Evolutionary conservation across 2,888 invertebrate species (phyloP), one percentile per base, ranked within the genome.

Genomic region (Hedya salicella): DNA sequence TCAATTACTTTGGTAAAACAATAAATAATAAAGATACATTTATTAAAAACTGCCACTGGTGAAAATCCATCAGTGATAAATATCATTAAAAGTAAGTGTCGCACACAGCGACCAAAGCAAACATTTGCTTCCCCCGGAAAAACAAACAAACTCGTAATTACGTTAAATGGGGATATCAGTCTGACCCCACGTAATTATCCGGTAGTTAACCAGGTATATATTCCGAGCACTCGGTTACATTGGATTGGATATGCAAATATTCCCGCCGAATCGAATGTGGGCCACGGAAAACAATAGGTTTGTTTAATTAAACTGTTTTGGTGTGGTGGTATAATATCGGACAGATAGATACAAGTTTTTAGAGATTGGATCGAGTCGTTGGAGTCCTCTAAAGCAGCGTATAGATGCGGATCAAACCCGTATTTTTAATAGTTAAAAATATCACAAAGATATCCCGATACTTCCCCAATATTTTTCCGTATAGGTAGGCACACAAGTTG

Each of bases 181-280:
- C 5, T 36, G 36, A 9, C 13, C 36, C 11, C 36, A 9, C 36
- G 36, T 36, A 36, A 36, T 49, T 49, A 39, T 39, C 19, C 5
- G 57, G 9, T 9, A 8, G 57, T 19, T 48, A 48, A 39, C 59
- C 17, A 25, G 36, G 5, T 25, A 39, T 48, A 36, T 60, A 49
- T 60, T 49, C 36, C 16, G 39, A 39, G 11, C 36, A 13, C 16
- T 48, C 17, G n/a, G 8, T 44, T 21, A 19, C 21, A 39, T 6
- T 48, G 16, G 0, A 48, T 60, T 36, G 11, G 36, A 36, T 25
- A 36, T 36, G 36, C 44, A 44, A 56, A 56, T 56, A 56, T 25
- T 25, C 6, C 6, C 25, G 6, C 9, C 11, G 11, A n/a, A 32
- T 13, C 9, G 32, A 32, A 57, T 46, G 8, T 32, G 44, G 46